Conservation (phyloP, 2,797 vertebrate species). For the Otus scops region DNA sequence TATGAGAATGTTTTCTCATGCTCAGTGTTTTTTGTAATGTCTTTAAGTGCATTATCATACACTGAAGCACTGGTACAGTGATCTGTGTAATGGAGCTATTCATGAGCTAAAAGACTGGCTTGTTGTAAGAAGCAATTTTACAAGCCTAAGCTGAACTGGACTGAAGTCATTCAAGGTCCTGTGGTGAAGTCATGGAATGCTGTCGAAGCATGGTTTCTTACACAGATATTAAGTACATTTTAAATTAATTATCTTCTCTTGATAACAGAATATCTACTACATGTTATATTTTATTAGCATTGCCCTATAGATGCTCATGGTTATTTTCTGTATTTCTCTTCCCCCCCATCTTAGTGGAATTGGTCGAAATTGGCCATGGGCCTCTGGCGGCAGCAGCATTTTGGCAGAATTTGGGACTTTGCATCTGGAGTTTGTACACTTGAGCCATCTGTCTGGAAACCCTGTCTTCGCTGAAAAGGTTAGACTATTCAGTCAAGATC, state of each 20-base stretch:
- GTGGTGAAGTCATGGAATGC: not conserved
- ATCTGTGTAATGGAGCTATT: not conserved
- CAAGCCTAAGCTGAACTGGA: not conserved
- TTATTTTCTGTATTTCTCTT: conserved; percentile 10
- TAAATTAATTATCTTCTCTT: not conserved
- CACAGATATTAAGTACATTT: not conserved
- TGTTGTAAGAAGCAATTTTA: not conserved
- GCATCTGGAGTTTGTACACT: conserved; percentile 95
- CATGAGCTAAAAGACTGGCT: not conserved
- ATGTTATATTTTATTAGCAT: not conserved
- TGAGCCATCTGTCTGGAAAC: conserved; percentile 92
- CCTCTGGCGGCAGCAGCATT: conserved; percentile 98
- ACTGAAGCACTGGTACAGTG: not conserved
- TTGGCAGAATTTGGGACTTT: conserved; percentile 97
- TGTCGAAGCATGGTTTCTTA: not conserved
- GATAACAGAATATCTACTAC: not conserved
- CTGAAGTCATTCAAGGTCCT: not conserved
- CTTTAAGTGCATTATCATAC: not conserved
- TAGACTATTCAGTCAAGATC: conserved; percentile 18
- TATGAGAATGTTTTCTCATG: not conserved
- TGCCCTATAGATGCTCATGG: not conserved
- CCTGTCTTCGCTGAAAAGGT: conserved; percentile 96
- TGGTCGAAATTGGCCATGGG: conserved; percentile 98
- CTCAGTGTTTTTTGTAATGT: not conserved
- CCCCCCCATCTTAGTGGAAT: conserved; percentile 81